Percentiles rank a stretch among this genome's conserved stretches.
phyloP scores from a whole-genome alignment of 37 sponge, comb jelly and placozoan genomes.

The Tethya wilhelma region DNA sequence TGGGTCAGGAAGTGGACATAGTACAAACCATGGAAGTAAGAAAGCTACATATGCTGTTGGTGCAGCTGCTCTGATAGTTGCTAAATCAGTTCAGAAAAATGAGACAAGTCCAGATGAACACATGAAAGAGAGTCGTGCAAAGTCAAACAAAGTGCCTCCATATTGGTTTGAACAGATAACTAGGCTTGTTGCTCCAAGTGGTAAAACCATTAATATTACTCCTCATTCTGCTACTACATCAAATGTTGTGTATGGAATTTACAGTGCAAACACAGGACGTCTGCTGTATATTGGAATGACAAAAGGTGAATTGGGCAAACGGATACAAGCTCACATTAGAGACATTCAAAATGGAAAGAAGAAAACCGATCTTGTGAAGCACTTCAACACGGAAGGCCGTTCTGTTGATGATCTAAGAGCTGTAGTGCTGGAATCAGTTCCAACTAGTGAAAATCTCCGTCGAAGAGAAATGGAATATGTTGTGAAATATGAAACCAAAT shows the following conservation, averaged over 20 bases:
- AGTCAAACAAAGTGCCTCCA: not conserved
- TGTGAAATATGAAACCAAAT: not conserved
- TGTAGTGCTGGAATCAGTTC: not conserved
- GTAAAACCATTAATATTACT: not conserved
- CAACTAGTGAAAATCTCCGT: not conserved
- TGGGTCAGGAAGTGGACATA: not conserved
- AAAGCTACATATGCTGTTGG: not conserved
- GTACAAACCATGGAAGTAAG: not conserved
- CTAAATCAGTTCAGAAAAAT: not conserved
- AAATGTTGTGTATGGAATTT: not conserved
- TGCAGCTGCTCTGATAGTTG: not conserved
- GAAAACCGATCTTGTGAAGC: not conserved
- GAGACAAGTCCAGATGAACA: not conserved
- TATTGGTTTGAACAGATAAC: not conserved
- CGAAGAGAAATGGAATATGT: not conserved
- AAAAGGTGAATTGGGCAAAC: not conserved
- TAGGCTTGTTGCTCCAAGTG: not conserved
- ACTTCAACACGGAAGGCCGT: not conserved
- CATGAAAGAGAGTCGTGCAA: not conserved
- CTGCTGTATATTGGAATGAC: not conserved
- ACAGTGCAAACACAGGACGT: not conserved
- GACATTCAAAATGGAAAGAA: not conserved
- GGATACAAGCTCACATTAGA: not conserved
- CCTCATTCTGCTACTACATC: not conserved
- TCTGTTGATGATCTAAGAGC: not conserved